Base-by-base conservation (phyloP, 2,797 vertebrate species). In the Merluccius polli region DNA sequence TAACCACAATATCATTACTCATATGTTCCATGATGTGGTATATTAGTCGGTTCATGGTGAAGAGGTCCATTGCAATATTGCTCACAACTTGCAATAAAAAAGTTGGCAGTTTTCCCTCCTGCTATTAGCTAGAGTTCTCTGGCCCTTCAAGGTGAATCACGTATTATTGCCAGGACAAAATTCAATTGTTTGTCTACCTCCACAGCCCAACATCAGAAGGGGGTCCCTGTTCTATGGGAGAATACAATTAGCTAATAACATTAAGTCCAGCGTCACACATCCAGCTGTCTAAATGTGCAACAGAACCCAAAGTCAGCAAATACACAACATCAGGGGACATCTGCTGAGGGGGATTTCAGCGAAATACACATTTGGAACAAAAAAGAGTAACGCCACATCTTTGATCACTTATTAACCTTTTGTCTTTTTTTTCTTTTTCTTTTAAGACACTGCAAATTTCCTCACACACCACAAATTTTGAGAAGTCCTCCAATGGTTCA, bases 231-330 rank as follows among this genome's bases (percentile, higher is more conserved):
- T 75, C 76, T 73, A 70, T 13, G 21, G 83, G 85, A 83, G 78
- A 78, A 80, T 78, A 81, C 83, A 87, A 89, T 90, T 89, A 91
- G 84, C 81, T 87, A 84, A 91, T 90, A 87, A 75, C 82, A 84
- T 91, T 89, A 87, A 88, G 84, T 89, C 84, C 85, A 71, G 83
- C 85, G 87, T 38, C 76, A 85, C 75, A 87, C 82, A 69, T 73
- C 83, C 91, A 92, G 90, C 90, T 92, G 90, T 87, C 84, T 78
- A 91, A 92, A 92, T 91, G 87, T 48, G 36, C 82, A 12, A 33
- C 86, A 63, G 75, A 73, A 73, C 78, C 85, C 89, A 86, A 88
- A 87, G 79, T 84, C 89, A 90, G 86, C 88, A 92, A 92, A 92
- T 79, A 89, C 44, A 79, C 83, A 83, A 83, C 82, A 81, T 71